Percentiles rank a stretch among this genome's conserved stretches.
phyloP scores from a whole-genome alignment of 2,113 vertebrate species.

The Vidua chalybeata region DNA sequence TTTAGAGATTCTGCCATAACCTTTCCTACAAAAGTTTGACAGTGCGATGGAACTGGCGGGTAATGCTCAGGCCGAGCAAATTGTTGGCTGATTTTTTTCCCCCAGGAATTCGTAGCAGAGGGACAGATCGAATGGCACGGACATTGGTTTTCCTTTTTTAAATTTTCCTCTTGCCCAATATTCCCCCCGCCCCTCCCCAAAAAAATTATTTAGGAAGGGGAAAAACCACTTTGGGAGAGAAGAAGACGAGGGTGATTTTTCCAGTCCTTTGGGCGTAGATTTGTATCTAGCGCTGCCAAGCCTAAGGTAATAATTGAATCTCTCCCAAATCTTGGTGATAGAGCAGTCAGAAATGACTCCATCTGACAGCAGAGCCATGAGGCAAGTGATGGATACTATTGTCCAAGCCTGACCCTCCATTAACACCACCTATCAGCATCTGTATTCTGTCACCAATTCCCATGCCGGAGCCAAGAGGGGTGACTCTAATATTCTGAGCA shows the following conservation, averaged over 20 bases:
- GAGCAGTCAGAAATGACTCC: constrained; percentile 81
- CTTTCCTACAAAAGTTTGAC: neutral
- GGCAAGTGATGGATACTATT: constrained; percentile 91
- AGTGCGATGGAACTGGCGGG: neutral
- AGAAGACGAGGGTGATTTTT: neutral
- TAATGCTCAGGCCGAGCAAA: neutral
- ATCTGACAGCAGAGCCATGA: constrained; percentile 84
- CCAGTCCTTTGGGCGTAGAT: constrained; percentile 42
- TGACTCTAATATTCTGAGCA: constrained; percentile 82
- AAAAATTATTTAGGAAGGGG: neutral
- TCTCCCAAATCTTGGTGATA: constrained; percentile 84
- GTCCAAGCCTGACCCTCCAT: constrained; percentile 90
- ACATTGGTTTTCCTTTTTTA: neutral
- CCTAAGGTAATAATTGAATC: constrained; percentile 85
- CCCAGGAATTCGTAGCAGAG: neutral
- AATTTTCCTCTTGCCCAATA: too few relatives aligned
- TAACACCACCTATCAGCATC: constrained; percentile 93
- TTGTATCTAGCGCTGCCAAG: constrained; percentile 74
- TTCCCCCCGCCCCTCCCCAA: accelerated
- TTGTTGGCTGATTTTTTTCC: neutral
- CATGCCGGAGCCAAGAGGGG: constrained; percentile 81
- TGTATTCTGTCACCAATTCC: constrained; percentile 85
- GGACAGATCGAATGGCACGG: neutral
- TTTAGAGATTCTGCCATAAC: neutral
- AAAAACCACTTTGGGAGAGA: neutral